These are phyloP conservation scores for Tetanocera ferruginea DNA, from an alignment of 2,888 invertebrate genomes.

Conservation along the genomic window DNA sequence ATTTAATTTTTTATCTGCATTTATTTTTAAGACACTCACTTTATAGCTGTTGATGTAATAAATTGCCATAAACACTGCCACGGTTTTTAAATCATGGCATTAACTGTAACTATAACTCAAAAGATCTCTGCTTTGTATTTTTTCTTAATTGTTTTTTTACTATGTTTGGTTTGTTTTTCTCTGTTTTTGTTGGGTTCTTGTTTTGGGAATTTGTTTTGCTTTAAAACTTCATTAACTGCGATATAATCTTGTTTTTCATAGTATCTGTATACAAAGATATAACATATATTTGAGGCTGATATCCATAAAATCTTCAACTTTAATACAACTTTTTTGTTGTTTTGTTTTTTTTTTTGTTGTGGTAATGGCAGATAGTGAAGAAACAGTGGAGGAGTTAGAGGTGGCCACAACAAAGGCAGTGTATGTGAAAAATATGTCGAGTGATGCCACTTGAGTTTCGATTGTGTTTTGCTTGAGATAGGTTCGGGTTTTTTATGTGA, in stretches of 20 bases:
- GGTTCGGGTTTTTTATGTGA: constrained; percentile 23
- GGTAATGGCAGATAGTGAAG: background rate
- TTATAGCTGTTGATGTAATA: too few relatives aligned
- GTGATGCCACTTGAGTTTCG: constrained; percentile 29
- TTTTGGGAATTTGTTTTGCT: constrained; percentile 30
- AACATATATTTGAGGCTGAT: background rate
- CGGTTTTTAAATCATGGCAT: too few relatives aligned
- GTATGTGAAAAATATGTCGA: background rate
- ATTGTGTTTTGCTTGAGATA: constrained; percentile 31
- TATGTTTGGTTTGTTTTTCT: background rate
- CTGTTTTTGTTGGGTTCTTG: background rate
- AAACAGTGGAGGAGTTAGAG: background rate
- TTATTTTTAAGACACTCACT: too few relatives aligned
- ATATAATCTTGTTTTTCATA: background rate
- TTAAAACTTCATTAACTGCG: constrained; percentile 31
- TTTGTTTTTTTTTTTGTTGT: background rate
- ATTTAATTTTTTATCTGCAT: background rate
- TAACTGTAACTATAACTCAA: too few relatives aligned
- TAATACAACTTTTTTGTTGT: background rate
- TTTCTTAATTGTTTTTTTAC: too few relatives aligned
- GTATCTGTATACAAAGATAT: background rate
- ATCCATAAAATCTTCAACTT: constrained; percentile 21
- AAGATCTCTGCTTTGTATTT: too few relatives aligned
- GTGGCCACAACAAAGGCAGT: background rate
- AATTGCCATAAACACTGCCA: too few relatives aligned